Percentiles rank a stretch among this genome's conserved stretches.
These are phyloP conservation scores for Eufriesea mexicana DNA, from an alignment of 1,140 invertebrate species.

Conservation along the genomic window DNA sequence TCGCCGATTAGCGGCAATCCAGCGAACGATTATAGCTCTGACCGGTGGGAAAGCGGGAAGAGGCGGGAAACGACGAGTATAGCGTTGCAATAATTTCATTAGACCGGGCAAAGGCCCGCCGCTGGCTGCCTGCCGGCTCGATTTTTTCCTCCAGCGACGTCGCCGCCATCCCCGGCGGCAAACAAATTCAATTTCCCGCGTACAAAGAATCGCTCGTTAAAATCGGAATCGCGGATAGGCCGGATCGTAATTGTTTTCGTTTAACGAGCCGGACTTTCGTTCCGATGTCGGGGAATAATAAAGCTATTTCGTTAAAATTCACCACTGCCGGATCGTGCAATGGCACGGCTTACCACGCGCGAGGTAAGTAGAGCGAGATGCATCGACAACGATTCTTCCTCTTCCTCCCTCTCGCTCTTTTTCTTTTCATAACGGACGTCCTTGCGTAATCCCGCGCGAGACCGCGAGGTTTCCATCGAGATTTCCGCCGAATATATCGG, in stretches of 20 bases:
- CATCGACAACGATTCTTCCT: constrained; percentile 11
- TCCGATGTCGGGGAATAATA: constrained; percentile 30
- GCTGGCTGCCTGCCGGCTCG: background rate
- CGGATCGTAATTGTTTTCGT: constrained; percentile 42
- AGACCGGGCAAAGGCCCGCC: constrained; percentile 13
- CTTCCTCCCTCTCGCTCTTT: background rate
- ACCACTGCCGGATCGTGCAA: background rate
- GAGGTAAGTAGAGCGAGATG: constrained; percentile 21
- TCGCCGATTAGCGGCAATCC: constrained; percentile 48
- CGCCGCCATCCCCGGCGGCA: background rate
- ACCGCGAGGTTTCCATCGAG: constrained; percentile 60
- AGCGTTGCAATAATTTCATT: constrained; percentile 59
- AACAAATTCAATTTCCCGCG: constrained; percentile 37
- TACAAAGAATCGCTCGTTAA: constrained; percentile 7
- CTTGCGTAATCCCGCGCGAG: constrained; percentile 47
- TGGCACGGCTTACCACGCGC: background rate
- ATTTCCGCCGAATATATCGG: constrained; percentile 21
- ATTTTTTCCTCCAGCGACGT: background rate
- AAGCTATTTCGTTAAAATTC: constrained; percentile 33
- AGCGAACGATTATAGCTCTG: constrained; percentile 23
- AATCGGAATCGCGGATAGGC: constrained; percentile 24
- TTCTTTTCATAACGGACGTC: constrained; percentile 51
- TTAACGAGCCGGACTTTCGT: constrained; percentile 28
- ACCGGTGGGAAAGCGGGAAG: constrained; percentile 5
- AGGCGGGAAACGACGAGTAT: background rate